These are phyloP conservation scores for Sesia bembeciformis DNA, from an alignment of 2,888 invertebrate genomes.

Conservation along the genomic window DNA sequence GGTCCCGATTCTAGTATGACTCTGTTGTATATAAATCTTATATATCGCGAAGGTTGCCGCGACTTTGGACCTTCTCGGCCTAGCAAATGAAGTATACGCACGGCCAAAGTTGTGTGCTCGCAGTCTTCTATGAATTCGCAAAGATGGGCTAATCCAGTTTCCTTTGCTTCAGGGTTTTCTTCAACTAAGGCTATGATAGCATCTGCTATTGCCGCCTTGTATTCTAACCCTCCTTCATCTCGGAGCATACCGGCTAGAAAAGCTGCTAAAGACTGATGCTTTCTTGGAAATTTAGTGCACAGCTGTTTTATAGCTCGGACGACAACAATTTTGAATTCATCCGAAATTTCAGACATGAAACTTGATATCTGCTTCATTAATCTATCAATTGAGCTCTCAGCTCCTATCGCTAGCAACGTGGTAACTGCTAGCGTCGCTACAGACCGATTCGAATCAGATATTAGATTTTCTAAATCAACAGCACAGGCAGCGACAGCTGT, in stretches of 20 bases:
- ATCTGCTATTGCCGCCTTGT: slow-evolving; percentile 98
- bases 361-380: slow-evolving; percentile 99
- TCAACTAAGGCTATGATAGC: slow-evolving; percentile 98
- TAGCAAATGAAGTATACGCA: slow-evolving; percentile 94
- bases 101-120: slow-evolving; percentile 97
- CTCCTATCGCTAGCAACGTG: slow-evolving; percentile 97
- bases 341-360: slow-evolving; percentile 98
- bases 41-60: slow-evolving; percentile 90
- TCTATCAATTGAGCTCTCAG: slow-evolving; percentile 97
- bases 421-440: slow-evolving; percentile 99
- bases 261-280: slow-evolving; percentile 96
- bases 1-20: slow-evolving; percentile 97
- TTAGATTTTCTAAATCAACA: slow-evolving; percentile 97
- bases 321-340: slow-evolving; percentile 99
- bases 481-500: slow-evolving; percentile 98
- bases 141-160: slow-evolving; percentile 95
- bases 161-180: slow-evolving; percentile 98
- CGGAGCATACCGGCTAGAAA: slow-evolving; percentile 97
- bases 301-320: slow-evolving; percentile 93
- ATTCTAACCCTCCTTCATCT: slow-evolving; percentile 97
- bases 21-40: slow-evolving; percentile 89
- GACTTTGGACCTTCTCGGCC: slow-evolving; percentile 98
- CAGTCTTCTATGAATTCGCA: slow-evolving; percentile 99
- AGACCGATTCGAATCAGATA: slow-evolving; percentile 97
- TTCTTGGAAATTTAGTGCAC: slow-evolving; percentile 96